Evolutionary conservation across 2,797 vertebrate species (phyloP), one percentile per base, ranked within the genome.

Genomic region (Enteromius unitaeniatus): DNA sequence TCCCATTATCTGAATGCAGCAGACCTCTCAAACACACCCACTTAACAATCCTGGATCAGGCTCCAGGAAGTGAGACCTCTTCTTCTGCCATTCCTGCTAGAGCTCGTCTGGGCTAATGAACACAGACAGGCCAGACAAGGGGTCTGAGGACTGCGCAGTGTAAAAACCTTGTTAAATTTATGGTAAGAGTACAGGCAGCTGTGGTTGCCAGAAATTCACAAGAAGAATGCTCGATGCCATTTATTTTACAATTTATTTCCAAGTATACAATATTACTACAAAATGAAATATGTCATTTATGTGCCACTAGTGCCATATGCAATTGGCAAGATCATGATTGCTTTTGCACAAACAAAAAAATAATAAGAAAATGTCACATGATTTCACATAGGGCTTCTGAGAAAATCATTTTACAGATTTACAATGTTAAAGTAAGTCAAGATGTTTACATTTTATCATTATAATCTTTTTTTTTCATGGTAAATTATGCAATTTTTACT

Each of bases 1-100:
- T 86, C 79, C 72, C 85, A 77, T 84, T 87, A 85, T 83, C 78
- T 60, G 23, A 81, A 87, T 83, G 79, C 62, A 60, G 73, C 17
- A 58, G 60, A 83, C 47, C 72, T 84, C 60, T 84, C 49, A 49
- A 62, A 79, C 42, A 55, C 82, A 40, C 42, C 45, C 70, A 82
- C 70, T 85, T 84, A 87, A 86, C 81, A 82, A 83, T 77, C 34
- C 79, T 80, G 86, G 49, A 51, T 79, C 55, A 64, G 45, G 47
- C 64, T 89, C 53, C 55, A 83, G 80, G 81, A 82, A 82, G 78
- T 31, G 47, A 83, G 72, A 82, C 19, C 53, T 82, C 55, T 83
- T 45, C 45, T 37, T 47, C 62, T 75, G 81, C 74, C 37, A 23
- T 78, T 84, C 77, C 82, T 84, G 76, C 81, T 79, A 49, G 58